Evolutionary conservation across 2,113 vertebrate species (phyloP).

Genomic region (Stigmatopora nigra): DNA sequence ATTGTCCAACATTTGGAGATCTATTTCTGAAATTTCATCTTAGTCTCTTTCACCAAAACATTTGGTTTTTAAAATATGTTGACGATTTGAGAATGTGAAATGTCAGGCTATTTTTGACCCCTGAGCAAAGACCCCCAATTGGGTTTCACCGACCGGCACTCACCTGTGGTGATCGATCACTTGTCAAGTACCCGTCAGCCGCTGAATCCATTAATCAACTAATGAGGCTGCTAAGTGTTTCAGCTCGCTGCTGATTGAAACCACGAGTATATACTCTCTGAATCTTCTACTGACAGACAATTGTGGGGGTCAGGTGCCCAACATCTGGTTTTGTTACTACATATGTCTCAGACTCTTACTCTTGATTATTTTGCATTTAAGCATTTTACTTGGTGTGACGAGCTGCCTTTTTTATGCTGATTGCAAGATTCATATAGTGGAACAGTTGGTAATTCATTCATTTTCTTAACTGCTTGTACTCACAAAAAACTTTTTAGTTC

Average conservation of each 20-base stretch:
- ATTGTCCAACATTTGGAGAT: not conserved
- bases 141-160: not conserved
- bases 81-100: not conserved
- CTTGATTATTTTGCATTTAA: too few relatives aligned
- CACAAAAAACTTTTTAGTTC: too few relatives aligned
- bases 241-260: not conserved
- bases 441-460: too few relatives aligned
- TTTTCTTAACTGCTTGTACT: too few relatives aligned
- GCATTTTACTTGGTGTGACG: too few relatives aligned
- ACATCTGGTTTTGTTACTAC: not conserved
- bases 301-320: not conserved
- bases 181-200: not conserved
- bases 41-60: not conserved
- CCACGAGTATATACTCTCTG: not conserved
- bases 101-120: not conserved
- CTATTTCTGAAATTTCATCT: not conserved
- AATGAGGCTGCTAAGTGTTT: not conserved
- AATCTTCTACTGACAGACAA: not conserved
- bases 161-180: not conserved
- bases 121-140: not conserved
- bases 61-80: not conserved
- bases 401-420: too few relatives aligned
- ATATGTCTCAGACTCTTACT: too few relatives aligned
- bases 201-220: conserved; percentile 1
- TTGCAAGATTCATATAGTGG: too few relatives aligned